These are phyloP conservation scores for Platichthys stellatus DNA, from an alignment of 2,113 vertebrate species.

Conservation along the genomic window DNA sequence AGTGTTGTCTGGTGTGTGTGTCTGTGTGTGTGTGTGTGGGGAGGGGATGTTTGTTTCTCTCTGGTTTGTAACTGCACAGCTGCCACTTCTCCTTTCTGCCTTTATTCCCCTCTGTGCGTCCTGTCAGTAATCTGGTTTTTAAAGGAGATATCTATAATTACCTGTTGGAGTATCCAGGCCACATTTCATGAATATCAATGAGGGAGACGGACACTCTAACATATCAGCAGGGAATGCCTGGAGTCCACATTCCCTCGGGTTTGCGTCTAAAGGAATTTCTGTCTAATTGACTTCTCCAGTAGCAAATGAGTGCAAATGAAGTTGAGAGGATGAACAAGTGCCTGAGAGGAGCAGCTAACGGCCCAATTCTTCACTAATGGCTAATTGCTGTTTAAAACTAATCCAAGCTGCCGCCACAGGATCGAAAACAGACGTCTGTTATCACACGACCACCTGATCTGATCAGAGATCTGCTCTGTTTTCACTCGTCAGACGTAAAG, in stretches of 20 bases:
- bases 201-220: too few species aligned
- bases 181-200: too few species aligned
- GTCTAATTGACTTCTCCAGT: not conserved
- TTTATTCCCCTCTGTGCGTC: not conserved
- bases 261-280: too few species aligned
- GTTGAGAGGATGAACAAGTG: not conserved
- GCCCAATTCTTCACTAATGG: constrained; percentile 5
- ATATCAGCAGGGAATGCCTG: too few species aligned
- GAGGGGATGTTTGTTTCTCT: not conserved
- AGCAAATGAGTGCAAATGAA: constrained; percentile 32
- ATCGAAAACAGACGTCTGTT: not conserved
- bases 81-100: not conserved
- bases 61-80: not conserved
- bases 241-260: too few species aligned
- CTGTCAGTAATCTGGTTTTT: not conserved
- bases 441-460: not conserved
- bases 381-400: not conserved
- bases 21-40: too few species aligned
- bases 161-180: not conserved
- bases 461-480: not conserved
- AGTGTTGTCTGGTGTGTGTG: constrained; percentile 1
- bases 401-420: not conserved
- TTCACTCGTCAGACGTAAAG: not conserved
- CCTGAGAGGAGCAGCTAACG: constrained; percentile 6
- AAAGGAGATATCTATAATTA: not conserved